A percentile compares a stretch with the other conserved stretches of the same genome.
Conservation (phyloP, 2,113 vertebrate species). For the Vulpes ferrilata region DNA sequence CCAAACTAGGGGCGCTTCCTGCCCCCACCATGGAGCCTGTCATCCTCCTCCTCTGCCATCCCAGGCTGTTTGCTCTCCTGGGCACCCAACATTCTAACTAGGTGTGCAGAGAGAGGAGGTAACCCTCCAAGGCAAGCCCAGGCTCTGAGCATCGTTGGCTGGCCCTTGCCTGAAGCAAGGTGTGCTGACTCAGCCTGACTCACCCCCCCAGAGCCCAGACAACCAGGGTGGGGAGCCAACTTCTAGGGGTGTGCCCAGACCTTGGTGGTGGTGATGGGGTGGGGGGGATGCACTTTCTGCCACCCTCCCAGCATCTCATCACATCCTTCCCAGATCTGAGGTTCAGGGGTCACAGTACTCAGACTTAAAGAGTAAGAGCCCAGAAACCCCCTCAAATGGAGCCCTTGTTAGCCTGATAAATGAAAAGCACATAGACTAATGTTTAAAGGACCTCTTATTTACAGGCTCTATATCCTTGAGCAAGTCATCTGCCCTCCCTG, state of each 20-base stretch:
- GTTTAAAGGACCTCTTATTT: neutral
- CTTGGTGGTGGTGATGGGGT: neutral
- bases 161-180: conserved; percentile 38
- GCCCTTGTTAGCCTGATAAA: neutral
- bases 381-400: neutral
- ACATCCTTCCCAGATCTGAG: neutral
- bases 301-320: neutral
- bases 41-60: neutral
- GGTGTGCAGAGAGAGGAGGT: neutral
- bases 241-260: neutral
- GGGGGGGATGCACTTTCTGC: neutral
- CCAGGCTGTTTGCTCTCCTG: conserved; percentile 27
- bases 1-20: neutral
- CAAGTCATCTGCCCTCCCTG: neutral
- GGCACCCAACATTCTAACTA: neutral
- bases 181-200: conserved; percentile 61
- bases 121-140: conserved; percentile 16
- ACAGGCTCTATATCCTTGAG: neutral
- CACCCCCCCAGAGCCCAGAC: conserved; percentile 15
- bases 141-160: neutral
- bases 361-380: neutral
- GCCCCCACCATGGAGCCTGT: neutral
- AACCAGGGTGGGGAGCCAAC: neutral
- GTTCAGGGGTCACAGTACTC: neutral
- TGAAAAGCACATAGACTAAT: neutral